Percentiles rank a stretch among this genome's conserved stretches.
Evolutionary conservation across 2,113 vertebrate genomes (phyloP).

Genomic region (Myrmecobius fasciatus): DNA sequence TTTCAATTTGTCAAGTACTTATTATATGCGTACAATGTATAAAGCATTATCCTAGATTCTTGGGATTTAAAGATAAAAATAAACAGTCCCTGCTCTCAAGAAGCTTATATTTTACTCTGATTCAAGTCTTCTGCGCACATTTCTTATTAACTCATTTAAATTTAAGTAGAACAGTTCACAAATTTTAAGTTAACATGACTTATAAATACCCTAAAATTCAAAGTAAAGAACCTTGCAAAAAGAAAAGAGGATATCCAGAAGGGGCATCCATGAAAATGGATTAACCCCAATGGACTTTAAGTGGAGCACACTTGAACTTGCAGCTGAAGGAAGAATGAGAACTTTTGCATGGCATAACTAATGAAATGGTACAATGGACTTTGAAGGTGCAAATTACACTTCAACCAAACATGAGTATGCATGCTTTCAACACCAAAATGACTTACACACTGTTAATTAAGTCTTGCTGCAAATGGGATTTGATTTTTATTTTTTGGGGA

Average conservation of each 20-base stretch:
- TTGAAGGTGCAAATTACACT: slow-evolving; percentile 70
- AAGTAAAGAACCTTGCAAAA: slow-evolving; percentile 35
- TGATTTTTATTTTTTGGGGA: slow-evolving; percentile 81
- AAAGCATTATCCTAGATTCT: background rate
- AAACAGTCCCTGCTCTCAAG: background rate
- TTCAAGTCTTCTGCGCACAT: background rate
- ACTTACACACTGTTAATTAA: slow-evolving; percentile 80
- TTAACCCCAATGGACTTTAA: slow-evolving; percentile 43
- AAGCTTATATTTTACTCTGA: background rate
- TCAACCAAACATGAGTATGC: slow-evolving; percentile 66
- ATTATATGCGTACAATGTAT: background rate
- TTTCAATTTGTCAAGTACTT: background rate
- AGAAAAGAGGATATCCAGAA: slow-evolving; percentile 8
- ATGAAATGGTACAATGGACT: slow-evolving; percentile 47
- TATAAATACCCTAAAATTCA: slow-evolving; percentile 14
- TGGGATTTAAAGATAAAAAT: background rate
- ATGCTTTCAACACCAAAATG: slow-evolving; percentile 75
- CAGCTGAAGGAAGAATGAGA: slow-evolving; percentile 19
- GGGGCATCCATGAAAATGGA: slow-evolving; percentile 13
- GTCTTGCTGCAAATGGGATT: slow-evolving; percentile 80
- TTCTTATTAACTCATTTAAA: slow-evolving; percentile 50
- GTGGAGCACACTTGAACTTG: slow-evolving; percentile 36
- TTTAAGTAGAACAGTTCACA: slow-evolving; percentile 60
- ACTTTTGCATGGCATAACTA: slow-evolving; percentile 27
- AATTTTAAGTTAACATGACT: background rate